Evolutionary conservation across 1,140 invertebrate species (phyloP), one percentile per base, ranked within the genome.

Genomic region (Bilobella aurantiaca): DNA sequence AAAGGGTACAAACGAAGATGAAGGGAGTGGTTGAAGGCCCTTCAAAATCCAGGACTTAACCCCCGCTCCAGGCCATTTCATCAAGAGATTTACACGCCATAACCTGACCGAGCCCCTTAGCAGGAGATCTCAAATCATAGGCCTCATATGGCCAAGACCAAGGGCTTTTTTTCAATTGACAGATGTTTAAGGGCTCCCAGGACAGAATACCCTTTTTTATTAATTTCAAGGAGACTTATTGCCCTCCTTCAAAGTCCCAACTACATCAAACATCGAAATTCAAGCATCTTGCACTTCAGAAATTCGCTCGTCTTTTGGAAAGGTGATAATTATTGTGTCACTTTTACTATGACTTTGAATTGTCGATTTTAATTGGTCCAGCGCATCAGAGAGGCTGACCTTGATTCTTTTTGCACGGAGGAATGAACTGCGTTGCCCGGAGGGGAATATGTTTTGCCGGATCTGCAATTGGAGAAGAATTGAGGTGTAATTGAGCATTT

Each of bases 401-500:
- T n/a, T n/a, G n/a, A n/a, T n/a, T n/a, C n/a, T n/a, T n/a, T n/a
- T n/a, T n/a, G n/a, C n/a, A n/a, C n/a, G n/a, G n/a, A n/a, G n/a
- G n/a, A n/a, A n/a, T n/a, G n/a, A n/a, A n/a, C n/a, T n/a, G n/a
- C n/a, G n/a, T n/a, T n/a, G n/a, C n/a, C n/a, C n/a, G n/a, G n/a
- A n/a, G n/a, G n/a, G n/a, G n/a, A n/a, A n/a, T n/a, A n/a, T n/a
- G n/a, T n/a, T n/a, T n/a, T n/a, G n/a, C n/a, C n/a, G n/a, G n/a
- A n/a, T n/a, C n/a, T n/a, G n/a, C n/a, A n/a, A n/a, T 62, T 37
- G 30, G n/a, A 62, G 34, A 12, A 46, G 27, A 66, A 57, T 30
- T 49, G 57, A 56, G 42, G 32, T 27, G 62, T 69, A 69, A 69
- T 69, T 69, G 68, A 69, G 64, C 68, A 64, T 63, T 64, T 49